phyloP scores from a whole-genome alignment of 2,797 vertebrate species.

The Pangasius mekongensis region DNA sequence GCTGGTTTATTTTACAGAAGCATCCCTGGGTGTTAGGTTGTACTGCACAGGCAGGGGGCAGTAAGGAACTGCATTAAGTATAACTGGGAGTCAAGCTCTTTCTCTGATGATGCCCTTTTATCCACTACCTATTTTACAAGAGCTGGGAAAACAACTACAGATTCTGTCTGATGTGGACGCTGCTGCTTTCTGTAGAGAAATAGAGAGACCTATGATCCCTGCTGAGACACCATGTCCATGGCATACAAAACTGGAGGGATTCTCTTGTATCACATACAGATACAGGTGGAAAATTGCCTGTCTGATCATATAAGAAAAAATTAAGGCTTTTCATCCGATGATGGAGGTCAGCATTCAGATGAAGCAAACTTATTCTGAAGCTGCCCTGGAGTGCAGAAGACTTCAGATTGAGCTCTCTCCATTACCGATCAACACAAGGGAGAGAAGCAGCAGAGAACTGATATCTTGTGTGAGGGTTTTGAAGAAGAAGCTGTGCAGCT shows the following conservation, averaged over 20 bases:
- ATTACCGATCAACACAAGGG: conserved; percentile 1
- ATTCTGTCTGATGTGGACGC: conserved; percentile 23
- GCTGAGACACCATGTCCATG: conserved; percentile 4
- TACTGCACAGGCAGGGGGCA: conserved; percentile 41
- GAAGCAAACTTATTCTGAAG: conserved; percentile 21
- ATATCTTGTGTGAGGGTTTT: neutral
- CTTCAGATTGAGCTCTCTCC: neutral
- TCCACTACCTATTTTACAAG: conserved; percentile 25
- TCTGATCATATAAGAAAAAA: conserved; percentile 21
- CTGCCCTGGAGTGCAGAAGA: conserved; percentile 12
- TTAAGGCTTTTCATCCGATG: neutral
- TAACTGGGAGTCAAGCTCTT: conserved; percentile 2
- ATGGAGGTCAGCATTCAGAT: conserved; percentile 14
- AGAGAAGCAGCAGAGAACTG: neutral
- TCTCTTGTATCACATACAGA: neutral
- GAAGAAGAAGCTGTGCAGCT: conserved; percentile 18
- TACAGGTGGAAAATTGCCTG: conserved; percentile 23
- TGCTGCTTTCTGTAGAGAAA: conserved; percentile 3
- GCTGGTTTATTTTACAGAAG: neutral
- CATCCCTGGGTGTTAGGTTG: neutral
- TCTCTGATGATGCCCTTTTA: conserved; percentile 31
- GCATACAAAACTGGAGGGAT: neutral
- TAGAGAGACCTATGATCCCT: neutral
- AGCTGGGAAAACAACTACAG: neutral
- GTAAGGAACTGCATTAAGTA: conserved; percentile 22